phyloP scores from a whole-genome alignment of 2,888 invertebrate species.

The Ametastegia equiseti region DNA sequence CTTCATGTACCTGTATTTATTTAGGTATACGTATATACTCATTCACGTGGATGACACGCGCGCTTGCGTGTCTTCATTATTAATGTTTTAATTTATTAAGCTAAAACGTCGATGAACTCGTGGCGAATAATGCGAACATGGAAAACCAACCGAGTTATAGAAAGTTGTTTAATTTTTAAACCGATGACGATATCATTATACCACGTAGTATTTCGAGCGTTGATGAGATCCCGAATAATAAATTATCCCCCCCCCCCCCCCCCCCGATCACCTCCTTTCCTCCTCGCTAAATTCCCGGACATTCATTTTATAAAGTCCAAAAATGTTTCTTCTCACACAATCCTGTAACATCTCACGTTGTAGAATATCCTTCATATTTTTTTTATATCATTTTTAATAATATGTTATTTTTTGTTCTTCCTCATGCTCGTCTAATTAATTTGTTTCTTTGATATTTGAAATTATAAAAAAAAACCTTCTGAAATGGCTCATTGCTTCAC shows the following conservation, averaged over 20 bases:
- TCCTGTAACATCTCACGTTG: background rate
- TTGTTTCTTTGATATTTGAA: no score
- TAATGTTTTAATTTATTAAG: background rate
- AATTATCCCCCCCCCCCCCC: background rate
- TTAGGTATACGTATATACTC: background rate
- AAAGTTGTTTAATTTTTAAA: background rate
- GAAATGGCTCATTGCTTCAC: no score
- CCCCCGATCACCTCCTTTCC: background rate
- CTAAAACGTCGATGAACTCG: background rate
- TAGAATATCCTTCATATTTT: no score
- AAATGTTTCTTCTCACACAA: background rate
- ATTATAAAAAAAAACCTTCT: no score
- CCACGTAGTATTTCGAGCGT: slow-evolving; percentile 39
- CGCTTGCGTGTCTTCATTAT: background rate
- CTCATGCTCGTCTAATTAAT: background rate
- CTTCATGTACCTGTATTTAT: background rate
- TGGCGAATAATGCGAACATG: background rate
- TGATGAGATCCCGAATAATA: slow-evolving; percentile 15
- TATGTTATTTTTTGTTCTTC: background rate
- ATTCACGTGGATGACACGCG: background rate
- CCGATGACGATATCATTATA: slow-evolving; percentile 40
- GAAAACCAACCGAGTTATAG: background rate
- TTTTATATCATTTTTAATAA: background rate
- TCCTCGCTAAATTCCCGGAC: background rate
- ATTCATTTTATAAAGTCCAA: slow-evolving; percentile 1